A percentile compares a stretch with the other conserved stretches of the same genome.
Conservation (phyloP, 2,113 vertebrate species). For the Macquaria ambigua region DNA sequence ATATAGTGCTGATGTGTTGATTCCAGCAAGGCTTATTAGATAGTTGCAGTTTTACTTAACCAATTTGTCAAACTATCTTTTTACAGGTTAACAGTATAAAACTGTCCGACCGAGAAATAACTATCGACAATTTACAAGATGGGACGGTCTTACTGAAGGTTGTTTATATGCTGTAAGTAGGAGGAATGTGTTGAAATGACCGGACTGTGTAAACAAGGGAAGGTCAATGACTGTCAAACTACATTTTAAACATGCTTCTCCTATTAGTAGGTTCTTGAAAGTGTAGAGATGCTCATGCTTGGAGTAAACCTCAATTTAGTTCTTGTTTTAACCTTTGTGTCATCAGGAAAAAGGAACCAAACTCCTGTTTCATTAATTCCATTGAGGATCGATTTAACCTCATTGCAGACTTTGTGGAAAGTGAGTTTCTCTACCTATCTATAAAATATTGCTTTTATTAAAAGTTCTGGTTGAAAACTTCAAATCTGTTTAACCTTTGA, state of each 20-base stretch:
- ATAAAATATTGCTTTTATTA: too few relatives aligned
- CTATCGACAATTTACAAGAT: conserved; percentile 85
- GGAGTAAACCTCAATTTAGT: rapidly evolving
- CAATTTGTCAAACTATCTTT: background rate
- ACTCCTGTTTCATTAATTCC: conserved; percentile 63
- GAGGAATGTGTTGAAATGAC: background rate
- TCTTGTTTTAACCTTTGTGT: background rate
- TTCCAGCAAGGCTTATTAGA: rapidly evolving
- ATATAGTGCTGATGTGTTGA: background rate
- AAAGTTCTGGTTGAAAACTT: background rate
- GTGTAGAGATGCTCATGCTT: background rate
- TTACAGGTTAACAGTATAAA: conserved; percentile 87
- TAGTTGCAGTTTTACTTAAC: background rate
- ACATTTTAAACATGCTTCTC: background rate
- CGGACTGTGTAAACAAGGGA: conserved; percentile 6
- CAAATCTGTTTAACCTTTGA: background rate
- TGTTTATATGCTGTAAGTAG: conserved; percentile 89
- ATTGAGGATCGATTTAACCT: conserved; percentile 81
- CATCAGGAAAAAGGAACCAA: conserved; percentile 83
- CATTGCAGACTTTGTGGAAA: conserved; percentile 86
- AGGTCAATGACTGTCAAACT: background rate
- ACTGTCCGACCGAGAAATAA: conserved; percentile 73
- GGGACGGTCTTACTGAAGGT: conserved; percentile 86
- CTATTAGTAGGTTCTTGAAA: background rate
- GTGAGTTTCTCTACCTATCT: conserved; percentile 79